Conservation (phyloP, 2,113 vertebrate species). For the Zapus hudsonius region DNA sequence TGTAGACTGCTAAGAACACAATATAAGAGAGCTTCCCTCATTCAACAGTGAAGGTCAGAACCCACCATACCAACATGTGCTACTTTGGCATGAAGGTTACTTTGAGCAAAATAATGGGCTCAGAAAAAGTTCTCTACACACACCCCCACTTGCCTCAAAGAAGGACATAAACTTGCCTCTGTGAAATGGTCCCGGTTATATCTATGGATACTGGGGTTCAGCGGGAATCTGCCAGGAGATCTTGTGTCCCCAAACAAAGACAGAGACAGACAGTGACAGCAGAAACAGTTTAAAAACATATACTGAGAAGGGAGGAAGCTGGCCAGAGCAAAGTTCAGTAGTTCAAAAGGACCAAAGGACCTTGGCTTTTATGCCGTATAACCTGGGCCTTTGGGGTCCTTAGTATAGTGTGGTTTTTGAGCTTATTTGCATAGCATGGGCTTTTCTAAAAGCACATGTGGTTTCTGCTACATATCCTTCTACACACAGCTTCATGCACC, state of each 20-base stretch:
- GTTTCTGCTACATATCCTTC: neutral
- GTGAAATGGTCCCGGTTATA: no score
- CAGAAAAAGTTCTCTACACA: neutral
- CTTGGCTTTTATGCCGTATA: neutral
- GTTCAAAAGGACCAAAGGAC: neutral
- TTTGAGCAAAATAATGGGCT: neutral
- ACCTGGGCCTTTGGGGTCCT: neutral
- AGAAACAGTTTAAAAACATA: neutral
- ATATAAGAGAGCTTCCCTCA: fast-evolving
- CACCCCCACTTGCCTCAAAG: neutral
- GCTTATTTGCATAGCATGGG: neutral
- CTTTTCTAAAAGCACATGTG: no score
- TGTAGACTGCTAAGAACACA: neutral
- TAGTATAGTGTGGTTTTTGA: neutral
- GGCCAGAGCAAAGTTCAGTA: neutral
- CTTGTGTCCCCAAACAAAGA: neutral
- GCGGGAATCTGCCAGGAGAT: neutral
- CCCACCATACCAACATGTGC: neutral
- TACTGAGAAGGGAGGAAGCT: no score
- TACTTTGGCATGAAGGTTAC: neutral
- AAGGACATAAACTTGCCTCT: neutral
- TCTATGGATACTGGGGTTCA: neutral
- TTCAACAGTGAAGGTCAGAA: neutral
- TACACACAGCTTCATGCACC: neutral
- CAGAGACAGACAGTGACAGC: neutral